phyloP scores from a whole-genome alignment of 2,797 vertebrate genomes.

The Pseudopleuronectes americanus region DNA sequence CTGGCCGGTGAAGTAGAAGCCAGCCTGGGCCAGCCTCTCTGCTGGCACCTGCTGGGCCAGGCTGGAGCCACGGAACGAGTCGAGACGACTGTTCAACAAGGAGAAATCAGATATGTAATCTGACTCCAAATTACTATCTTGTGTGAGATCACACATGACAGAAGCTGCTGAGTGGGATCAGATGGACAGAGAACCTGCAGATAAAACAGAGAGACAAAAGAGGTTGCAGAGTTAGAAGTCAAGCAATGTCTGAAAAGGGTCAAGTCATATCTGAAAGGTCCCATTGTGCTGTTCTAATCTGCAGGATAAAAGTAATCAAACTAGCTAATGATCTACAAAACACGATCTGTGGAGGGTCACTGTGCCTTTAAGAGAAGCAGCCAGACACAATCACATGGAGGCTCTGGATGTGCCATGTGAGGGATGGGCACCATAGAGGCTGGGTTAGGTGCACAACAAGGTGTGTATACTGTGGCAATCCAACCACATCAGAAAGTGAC shows the following conservation, averaged over 20 bases:
- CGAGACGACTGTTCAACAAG: conserved; percentile 78
- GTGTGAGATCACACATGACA: conserved; percentile 68
- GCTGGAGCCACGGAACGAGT: conserved; percentile 87
- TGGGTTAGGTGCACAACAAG: conserved; percentile 5
- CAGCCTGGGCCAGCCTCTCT: conserved; percentile 87
- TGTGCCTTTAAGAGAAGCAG: conserved; percentile 62
- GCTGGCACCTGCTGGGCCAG: conserved; percentile 80
- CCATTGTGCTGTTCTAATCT: background rate
- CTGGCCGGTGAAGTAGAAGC: conserved; percentile 91
- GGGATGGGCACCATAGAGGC: conserved; percentile 44
- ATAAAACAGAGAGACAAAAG: conserved; percentile 25
- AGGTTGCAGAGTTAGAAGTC: background rate
- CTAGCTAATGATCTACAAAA: background rate
- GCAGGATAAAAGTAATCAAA: background rate
- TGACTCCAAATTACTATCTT: conserved; percentile 62
- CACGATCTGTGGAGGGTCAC: background rate
- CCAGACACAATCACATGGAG: conserved; percentile 53
- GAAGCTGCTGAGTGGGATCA: conserved; percentile 4
- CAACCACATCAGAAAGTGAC: background rate
- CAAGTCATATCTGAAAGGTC: background rate
- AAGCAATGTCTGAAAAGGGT: background rate
- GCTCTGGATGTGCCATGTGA: conserved; percentile 45
- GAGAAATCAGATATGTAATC: conserved; percentile 81
- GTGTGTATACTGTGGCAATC: background rate
- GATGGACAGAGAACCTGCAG: conserved; percentile 16